Percentiles rank a stretch among this genome's conserved stretches.
These are phyloP conservation scores for Pachypanchax playfairii DNA, from an alignment of 2,113 vertebrate species.

Conservation along the genomic window DNA sequence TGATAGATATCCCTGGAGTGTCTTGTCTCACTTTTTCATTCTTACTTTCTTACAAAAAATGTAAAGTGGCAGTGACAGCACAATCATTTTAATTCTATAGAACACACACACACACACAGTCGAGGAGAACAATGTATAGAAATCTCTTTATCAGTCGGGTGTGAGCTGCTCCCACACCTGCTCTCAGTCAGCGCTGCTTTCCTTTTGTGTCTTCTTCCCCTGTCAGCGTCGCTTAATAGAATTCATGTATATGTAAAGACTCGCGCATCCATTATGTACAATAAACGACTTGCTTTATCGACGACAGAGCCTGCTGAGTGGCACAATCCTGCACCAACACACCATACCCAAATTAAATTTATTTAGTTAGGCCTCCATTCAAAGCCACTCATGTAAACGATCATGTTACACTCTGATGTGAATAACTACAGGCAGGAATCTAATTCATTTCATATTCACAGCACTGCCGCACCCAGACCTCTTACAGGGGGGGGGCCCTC, in stretches of 20 bases:
- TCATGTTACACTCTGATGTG: constrained; percentile 82
- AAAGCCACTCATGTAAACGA: constrained; percentile 83
- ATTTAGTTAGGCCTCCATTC: constrained; percentile 83
- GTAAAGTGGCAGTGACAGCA: constrained; percentile 71
- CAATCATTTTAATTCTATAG: constrained; percentile 29
- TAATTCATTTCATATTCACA: constrained; percentile 79
- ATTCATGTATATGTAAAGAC: constrained; percentile 79
- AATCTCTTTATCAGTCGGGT: constrained; percentile 73
- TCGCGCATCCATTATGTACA: constrained; percentile 81
- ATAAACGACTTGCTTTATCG: constrained; percentile 83
- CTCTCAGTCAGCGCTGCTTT: no score
- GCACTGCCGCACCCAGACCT: constrained; percentile 48
- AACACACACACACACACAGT: constrained; percentile 43
- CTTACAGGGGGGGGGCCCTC: constrained; percentile 62
- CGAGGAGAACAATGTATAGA: constrained; percentile 22
- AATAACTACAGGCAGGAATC: constrained; percentile 80
- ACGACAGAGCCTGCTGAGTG: constrained; percentile 74
- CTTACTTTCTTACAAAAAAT: constrained; percentile 67
- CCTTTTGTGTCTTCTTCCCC: constrained; percentile 68
- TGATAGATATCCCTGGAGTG: constrained; percentile 71
- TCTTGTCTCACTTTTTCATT: constrained; percentile 64
- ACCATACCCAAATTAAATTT: constrained; percentile 83
- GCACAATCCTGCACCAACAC: constrained; percentile 80
- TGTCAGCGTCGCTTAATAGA: constrained; percentile 69
- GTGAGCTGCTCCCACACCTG: no score